Conservation (phyloP, 2,797 vertebrate species). For the Artibeus jamaicensis region DNA sequence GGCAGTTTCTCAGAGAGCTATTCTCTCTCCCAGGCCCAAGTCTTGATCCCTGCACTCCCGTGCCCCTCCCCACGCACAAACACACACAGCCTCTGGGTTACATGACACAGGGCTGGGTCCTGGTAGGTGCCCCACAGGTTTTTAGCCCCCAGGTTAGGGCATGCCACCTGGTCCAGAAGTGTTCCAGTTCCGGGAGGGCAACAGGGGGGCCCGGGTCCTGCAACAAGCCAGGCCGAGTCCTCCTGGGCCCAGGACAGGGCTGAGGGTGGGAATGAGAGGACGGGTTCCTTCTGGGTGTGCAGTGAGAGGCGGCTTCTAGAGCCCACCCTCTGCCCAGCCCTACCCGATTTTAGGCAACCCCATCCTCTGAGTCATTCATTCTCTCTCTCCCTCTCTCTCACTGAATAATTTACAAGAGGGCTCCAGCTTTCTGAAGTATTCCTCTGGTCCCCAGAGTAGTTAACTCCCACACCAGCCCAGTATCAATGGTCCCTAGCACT, state of each 20-base stretch:
- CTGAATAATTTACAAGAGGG: slow-evolving; percentile 71
- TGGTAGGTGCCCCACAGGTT: neutral
- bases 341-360: accelerated
- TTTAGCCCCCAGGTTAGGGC: neutral
- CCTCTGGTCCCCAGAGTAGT: slow-evolving; percentile 62
- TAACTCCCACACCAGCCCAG: slow-evolving; percentile 38
- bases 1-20: neutral
- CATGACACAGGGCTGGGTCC: neutral
- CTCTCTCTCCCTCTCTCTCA: neutral
- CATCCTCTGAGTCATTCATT: neutral
- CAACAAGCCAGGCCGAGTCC: neutral
- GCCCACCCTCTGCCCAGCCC: accelerated
- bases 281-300: neutral
- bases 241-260: neutral
- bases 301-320: neutral
- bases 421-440: slow-evolving; percentile 73
- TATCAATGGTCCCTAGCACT: slow-evolving; percentile 1
- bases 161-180: neutral
- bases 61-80: no score
- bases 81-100: no score
- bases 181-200: neutral
- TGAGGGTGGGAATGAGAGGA: neutral
- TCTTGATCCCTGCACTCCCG: neutral
- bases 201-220: neutral
- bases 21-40: neutral